Evolutionary conservation across 2,113 vertebrate genomes (phyloP).

Genomic region (Tenebrosternarchus preto): DNA sequence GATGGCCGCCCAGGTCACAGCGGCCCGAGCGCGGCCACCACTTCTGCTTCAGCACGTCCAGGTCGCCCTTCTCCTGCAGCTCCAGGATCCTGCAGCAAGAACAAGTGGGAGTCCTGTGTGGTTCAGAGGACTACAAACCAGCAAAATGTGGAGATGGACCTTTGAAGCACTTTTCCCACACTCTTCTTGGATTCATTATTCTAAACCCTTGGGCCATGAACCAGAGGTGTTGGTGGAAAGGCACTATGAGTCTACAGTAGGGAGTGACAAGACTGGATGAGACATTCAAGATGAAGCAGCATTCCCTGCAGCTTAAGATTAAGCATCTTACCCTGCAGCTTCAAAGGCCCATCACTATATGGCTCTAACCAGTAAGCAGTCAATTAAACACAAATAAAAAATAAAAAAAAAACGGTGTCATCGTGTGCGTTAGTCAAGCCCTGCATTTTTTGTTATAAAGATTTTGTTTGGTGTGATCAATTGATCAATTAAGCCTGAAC

Average conservation of each 20-base stretch:
- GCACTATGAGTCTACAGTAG: not conserved
- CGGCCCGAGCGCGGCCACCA: slow-evolving; percentile 96
- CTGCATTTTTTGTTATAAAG: not conserved
- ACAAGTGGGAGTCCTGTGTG: not conserved
- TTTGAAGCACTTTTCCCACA: not conserved
- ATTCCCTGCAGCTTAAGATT: too few species aligned
- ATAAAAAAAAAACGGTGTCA: not conserved
- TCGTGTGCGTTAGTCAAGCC: not conserved
- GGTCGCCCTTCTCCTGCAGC: slow-evolving; percentile 92
- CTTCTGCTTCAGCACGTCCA: slow-evolving; percentile 97
- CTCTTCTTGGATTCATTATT: not conserved
- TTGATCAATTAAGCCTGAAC: not conserved
- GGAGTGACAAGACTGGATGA: too few species aligned
- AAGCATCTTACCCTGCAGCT: not conserved
- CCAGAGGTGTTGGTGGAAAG: not conserved
- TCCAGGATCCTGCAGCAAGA: slow-evolving; percentile 87
- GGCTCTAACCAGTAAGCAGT: not conserved
- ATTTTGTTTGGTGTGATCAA: not conserved
- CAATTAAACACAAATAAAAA: too few species aligned
- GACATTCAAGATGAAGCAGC: not conserved
- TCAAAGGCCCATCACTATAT: not conserved
- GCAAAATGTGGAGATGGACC: not conserved
- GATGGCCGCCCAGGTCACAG: slow-evolving; percentile 87
- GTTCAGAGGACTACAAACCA: not conserved
- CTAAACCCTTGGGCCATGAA: not conserved